Evolutionary conservation across 2,888 invertebrate genomes (phyloP).

Genomic region (Eurois occulta): DNA sequence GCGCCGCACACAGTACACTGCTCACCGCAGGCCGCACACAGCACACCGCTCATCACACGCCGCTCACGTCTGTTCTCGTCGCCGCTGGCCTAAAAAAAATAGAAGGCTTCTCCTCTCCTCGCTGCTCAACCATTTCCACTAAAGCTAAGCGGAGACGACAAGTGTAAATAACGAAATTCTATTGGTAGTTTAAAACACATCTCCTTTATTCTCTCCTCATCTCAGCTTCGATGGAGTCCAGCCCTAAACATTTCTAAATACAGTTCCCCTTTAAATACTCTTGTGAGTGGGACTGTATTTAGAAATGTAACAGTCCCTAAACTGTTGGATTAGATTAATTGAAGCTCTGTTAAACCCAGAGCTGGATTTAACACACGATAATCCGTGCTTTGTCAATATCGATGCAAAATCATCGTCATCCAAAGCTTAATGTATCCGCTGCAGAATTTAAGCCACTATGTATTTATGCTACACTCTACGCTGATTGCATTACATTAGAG

Average conservation of each 20-base stretch:
- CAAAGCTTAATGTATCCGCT: constrained; percentile 31
- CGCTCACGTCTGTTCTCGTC: too few species aligned
- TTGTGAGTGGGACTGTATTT: background rate
- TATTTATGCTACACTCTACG: constrained; percentile 38
- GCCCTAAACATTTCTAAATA: background rate
- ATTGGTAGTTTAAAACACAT: too few species aligned
- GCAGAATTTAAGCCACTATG: constrained; percentile 32
- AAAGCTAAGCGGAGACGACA: too few species aligned
- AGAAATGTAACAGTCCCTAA: background rate
- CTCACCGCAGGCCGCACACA: too few species aligned
- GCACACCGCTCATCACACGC: too few species aligned
- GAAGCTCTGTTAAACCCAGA: constrained; percentile 2
- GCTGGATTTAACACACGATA: constrained; percentile 13
- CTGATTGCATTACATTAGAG: constrained; percentile 47
- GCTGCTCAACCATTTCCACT: too few species aligned
- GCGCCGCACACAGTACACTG: too few species aligned
- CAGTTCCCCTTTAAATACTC: background rate
- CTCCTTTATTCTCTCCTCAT: too few species aligned
- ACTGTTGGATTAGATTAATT: background rate
- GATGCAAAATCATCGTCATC: constrained; percentile 21
- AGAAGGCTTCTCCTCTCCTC: too few species aligned
- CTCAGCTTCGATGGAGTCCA: too few species aligned
- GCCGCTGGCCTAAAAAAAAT: too few species aligned
- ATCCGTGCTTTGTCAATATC: constrained; percentile 8
- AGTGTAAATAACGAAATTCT: too few species aligned